Evolutionary conservation across 2,113 vertebrate genomes (phyloP).

Genomic region (Isichthys henryi): DNA sequence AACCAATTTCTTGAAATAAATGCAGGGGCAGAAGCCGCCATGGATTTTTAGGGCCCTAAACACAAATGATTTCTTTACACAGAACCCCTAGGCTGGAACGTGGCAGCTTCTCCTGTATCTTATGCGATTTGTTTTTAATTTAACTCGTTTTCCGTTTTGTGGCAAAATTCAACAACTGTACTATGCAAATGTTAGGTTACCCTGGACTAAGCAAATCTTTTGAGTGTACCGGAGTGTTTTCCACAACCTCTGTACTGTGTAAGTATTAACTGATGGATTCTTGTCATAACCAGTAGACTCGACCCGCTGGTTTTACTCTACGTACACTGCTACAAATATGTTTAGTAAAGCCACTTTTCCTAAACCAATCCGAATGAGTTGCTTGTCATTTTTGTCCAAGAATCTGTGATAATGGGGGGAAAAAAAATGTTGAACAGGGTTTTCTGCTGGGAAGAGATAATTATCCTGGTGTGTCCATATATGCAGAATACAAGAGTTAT

Average conservation of each 20-base stretch:
- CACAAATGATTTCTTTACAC: not conserved
- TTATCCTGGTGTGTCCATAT: not conserved
- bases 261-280: not conserved
- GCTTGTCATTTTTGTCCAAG: not conserved
- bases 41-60: not conserved
- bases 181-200: not conserved
- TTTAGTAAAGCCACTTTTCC: not conserved
- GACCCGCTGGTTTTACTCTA: not conserved
- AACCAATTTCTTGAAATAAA: not conserved
- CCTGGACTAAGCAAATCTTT: not conserved
- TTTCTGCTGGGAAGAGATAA: not conserved
- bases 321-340: not conserved
- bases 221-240: not conserved
- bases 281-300: not conserved
- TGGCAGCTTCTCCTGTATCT: not conserved
- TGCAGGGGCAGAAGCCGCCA: not conserved
- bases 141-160: not conserved
- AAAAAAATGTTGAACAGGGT: not conserved
- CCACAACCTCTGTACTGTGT: not conserved
- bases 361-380: not conserved
- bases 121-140: not conserved
- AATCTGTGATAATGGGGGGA: not conserved
- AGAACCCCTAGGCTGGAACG: not conserved
- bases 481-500: not conserved
- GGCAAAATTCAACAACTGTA: not conserved